Percentiles rank a stretch among this genome's conserved stretches.
Conservation (phyloP, 37 sponge, comb jelly and placozoan species). For the Chondrosia reniformis region DNA sequence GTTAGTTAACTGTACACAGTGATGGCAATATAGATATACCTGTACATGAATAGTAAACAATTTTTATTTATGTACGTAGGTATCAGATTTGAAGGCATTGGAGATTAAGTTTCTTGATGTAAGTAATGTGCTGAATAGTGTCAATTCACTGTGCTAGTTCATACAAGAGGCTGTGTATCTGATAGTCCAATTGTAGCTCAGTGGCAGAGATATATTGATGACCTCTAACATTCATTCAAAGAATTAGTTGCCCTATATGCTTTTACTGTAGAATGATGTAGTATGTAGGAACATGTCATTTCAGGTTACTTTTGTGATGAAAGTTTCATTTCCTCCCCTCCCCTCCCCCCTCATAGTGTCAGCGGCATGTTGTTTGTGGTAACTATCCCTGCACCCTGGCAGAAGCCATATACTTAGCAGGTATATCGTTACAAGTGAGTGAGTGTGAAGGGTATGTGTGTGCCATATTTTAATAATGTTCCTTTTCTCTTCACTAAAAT, state of each 20-base stretch:
- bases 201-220: no score
- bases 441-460: background rate
- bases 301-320: no score
- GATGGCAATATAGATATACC: background rate
- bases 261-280: no score
- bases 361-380: slow-evolving; percentile 46
- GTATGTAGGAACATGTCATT: no score
- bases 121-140: no score
- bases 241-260: no score
- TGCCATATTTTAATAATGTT: background rate
- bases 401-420: slow-evolving; percentile 61
- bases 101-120: slow-evolving; percentile 56
- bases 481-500: no score
- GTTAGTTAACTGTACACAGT: background rate
- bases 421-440: slow-evolving; percentile 48
- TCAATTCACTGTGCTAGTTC: no score
- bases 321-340: background rate
- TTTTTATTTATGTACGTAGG: slow-evolving; percentile 4
- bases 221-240: no score
- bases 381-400: slow-evolving; percentile 70
- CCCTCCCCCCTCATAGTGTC: slow-evolving; percentile 31
- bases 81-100: slow-evolving; percentile 38
- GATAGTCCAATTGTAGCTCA: no score
- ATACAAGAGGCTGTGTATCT: no score
- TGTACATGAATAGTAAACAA: background rate